Evolutionary conservation across 2,888 invertebrate species (phyloP), one percentile per base, ranked within the genome.

Genomic region (Odontocolon sp.): DNA sequence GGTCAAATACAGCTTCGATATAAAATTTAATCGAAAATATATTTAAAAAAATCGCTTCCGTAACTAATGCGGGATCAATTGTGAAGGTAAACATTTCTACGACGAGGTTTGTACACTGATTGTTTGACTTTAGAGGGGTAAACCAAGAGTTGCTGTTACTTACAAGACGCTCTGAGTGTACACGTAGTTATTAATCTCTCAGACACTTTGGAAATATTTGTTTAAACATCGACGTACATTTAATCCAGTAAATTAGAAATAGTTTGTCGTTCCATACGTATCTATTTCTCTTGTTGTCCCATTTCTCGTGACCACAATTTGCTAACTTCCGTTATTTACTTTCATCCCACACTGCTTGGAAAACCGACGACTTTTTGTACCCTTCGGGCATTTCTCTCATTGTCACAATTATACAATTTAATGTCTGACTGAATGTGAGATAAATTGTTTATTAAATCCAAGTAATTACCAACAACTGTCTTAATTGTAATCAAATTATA

Each of bases 311-410:
- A 18, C 23, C 31, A 18, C 50, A 70, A 31, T 14, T 40, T 54
- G n/a, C n/a, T n/a, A n/a, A n/a, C n/a, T 16, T 0, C 16, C 52
- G 31, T 63, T 57, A 36, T 68, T 68, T 57, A 56, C 45, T 50
- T 59, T 59, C 61, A n/a, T 54, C 33, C 54, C 42, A 14, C 26
- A 14, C 8, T n/a, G 21, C 42, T 70, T 33, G 45, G 23, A 26
- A 42, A 63, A 33, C 31, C 40, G 42, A 70, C 52, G 23, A 4
- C 33, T 38, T 21, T 14, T 18, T n/a, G 3, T 33, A 16, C 11
- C 33, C 26, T 36, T 16, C 26, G 11, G 9, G 9, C 33, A 5
- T 18, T 36, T 52, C 28, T 33, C 40, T 16, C 28, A n/a, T n/a
- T n/a, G n/a, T n/a, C n/a, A n/a, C n/a, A n/a, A n/a, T n/a, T n/a